Evolutionary conservation across 2,888 invertebrate genomes (phyloP).

Genomic region (Auanema freiburgensis): DNA sequence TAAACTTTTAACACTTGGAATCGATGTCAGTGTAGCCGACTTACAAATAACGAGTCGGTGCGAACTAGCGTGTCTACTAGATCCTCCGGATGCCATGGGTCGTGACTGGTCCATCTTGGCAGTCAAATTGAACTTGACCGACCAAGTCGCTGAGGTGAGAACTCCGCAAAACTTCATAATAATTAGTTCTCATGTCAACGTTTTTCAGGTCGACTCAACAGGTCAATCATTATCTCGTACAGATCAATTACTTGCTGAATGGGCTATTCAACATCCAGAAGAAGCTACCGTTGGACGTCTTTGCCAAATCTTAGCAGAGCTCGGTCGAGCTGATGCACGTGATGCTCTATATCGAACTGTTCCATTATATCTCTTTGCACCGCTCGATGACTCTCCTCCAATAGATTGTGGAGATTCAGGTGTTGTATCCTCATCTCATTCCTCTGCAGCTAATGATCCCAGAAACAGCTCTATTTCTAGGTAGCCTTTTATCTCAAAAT

Average conservation of each 20-base stretch:
- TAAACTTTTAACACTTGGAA: conserved; percentile 68
- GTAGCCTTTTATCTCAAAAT: conserved; percentile 3
- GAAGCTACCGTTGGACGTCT: conserved; percentile 69
- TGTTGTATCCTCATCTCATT: conserved; percentile 39
- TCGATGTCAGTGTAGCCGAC: conserved; percentile 71
- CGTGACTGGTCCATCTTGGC: conserved; percentile 71
- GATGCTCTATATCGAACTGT: conserved; percentile 71
- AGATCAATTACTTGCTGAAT: conserved; percentile 68
- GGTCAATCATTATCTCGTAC: conserved; percentile 65
- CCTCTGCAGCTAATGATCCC: conserved; percentile 15
- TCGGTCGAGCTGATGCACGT: conserved; percentile 71
- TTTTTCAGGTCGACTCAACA: conserved; percentile 54
- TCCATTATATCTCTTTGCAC: conserved; percentile 66
- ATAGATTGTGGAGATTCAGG: conserved; percentile 47
- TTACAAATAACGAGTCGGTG: conserved; percentile 68
- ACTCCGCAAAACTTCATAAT: conserved; percentile 1
- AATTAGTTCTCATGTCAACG: neutral
- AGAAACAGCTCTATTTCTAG: conserved; percentile 17
- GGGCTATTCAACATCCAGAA: conserved; percentile 66
- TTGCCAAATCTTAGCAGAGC: conserved; percentile 70
- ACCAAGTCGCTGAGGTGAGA: conserved; percentile 69
- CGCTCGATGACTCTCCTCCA: conserved; percentile 34
- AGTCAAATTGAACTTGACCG: conserved; percentile 69
- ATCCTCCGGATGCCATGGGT: conserved; percentile 70
- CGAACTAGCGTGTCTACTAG: conserved; percentile 67